These are phyloP conservation scores for Egretta garzetta DNA, from an alignment of 2,113 vertebrate genomes.

Conservation along the genomic window DNA sequence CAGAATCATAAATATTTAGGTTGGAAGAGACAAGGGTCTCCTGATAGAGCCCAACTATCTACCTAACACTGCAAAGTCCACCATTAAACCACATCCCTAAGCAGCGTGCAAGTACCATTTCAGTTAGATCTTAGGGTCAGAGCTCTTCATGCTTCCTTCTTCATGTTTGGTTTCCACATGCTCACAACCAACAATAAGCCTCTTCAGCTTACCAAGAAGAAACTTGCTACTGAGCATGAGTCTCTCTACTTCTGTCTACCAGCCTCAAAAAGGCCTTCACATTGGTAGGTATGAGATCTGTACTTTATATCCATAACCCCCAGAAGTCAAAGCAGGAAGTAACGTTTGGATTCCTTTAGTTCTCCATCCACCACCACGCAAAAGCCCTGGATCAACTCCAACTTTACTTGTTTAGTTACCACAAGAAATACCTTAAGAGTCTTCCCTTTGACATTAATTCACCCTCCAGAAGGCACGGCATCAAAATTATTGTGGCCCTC, in stretches of 20 bases:
- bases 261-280: neutral
- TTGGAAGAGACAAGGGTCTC: neutral
- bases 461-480: neutral
- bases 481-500: neutral
- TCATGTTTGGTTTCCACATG: neutral
- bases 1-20: neutral
- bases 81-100: neutral
- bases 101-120: neutral
- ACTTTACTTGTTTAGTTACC: neutral
- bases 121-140: neutral
- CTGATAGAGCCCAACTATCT: neutral
- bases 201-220: neutral
- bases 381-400: neutral
- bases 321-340: neutral
- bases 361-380: neutral
- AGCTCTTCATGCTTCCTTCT: neutral
- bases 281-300: neutral
- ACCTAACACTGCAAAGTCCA: neutral
- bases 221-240: neutral
- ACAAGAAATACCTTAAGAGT: neutral
- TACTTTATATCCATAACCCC: neutral
- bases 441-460: neutral
- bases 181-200: neutral
- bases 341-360: neutral
- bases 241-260: neutral